Percentiles rank a stretch among this genome's conserved stretches.
Evolutionary conservation across 2,797 vertebrate species (phyloP).

Genomic region (Scolopax rusticola): DNA sequence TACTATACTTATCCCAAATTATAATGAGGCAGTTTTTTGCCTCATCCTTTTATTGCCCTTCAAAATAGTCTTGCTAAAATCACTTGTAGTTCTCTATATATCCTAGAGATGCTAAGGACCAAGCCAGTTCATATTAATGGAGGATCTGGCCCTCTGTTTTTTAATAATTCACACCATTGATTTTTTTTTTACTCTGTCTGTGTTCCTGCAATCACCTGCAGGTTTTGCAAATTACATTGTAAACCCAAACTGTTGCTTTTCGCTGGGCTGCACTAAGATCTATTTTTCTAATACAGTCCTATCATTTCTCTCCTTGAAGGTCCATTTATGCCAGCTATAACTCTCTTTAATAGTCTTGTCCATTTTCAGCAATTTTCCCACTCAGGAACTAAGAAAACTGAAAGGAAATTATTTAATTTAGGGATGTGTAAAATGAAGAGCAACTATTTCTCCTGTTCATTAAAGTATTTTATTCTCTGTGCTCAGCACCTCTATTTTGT

Average conservation of each 20-base stretch:
- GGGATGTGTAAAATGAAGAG: neutral
- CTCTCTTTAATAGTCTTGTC: slow-evolving; percentile 42
- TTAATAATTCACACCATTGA: slow-evolving; percentile 35
- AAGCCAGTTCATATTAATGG: neutral
- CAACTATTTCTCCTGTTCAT: neutral
- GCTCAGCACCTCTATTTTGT: neutral
- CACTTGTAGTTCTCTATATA: neutral
- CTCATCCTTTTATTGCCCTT: neutral
- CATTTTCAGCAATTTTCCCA: slow-evolving; percentile 20
- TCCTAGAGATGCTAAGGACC: neutral
- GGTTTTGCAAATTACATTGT: slow-evolving; percentile 13
- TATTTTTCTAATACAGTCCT: neutral
- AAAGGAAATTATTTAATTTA: neutral
- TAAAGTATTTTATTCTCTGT: neutral
- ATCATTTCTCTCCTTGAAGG: neutral
- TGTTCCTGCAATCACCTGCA: slow-evolving; percentile 19
- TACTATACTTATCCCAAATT: neutral
- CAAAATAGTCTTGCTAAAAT: neutral
- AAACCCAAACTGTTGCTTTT: slow-evolving; percentile 6
- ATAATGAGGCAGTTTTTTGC: neutral
- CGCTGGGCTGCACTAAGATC: neutral
- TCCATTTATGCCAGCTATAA: neutral
- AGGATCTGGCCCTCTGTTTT: neutral
- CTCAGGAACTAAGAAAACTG: neutral
- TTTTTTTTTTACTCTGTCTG: neutral